Conservation (phyloP, 2,113 vertebrate species). For the Gasterosteus aculeatus region DNA sequence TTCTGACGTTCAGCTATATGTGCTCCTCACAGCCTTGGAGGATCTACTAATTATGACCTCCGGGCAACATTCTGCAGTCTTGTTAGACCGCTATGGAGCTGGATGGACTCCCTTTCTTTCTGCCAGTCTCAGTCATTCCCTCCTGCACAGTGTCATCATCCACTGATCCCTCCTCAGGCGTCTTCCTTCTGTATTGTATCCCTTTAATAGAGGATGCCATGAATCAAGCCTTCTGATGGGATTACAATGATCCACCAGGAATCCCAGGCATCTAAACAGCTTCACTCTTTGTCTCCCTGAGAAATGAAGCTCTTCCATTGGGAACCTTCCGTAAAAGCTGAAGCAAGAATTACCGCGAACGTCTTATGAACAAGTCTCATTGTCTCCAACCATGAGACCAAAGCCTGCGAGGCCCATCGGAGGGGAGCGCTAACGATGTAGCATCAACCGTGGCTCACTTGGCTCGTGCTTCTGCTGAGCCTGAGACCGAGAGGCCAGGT, state of each 20-base stretch:
- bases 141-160: slow-evolving; percentile 26
- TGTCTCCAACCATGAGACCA: slow-evolving; percentile 29
- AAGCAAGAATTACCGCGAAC: slow-evolving; percentile 31
- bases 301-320: slow-evolving; percentile 37
- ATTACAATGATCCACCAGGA: slow-evolving; percentile 16
- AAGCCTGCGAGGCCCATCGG: slow-evolving; percentile 33
- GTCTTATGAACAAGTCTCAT: slow-evolving; percentile 54
- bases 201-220: slow-evolving; percentile 20
- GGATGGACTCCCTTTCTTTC: slow-evolving; percentile 7
- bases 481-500: slow-evolving; percentile 51
- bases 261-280: slow-evolving; percentile 16
- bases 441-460: slow-evolving; percentile 29
- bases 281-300: slow-evolving; percentile 16
- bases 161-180: slow-evolving; percentile 17
- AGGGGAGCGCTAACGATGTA: slow-evolving; percentile 31
- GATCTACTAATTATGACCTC: slow-evolving; percentile 55
- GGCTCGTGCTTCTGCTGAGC: slow-evolving; percentile 45
- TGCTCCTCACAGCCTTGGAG: slow-evolving; percentile 33
- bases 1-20: slow-evolving; percentile 27
- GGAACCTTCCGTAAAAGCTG: slow-evolving; percentile 38
- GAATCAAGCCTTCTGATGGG: slow-evolving; percentile 22
- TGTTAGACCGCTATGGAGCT: slow-evolving; percentile 22
- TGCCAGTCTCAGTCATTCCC: neutral
- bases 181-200: slow-evolving; percentile 34
- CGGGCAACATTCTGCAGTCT: slow-evolving; percentile 24